Percentiles rank a stretch among this genome's conserved stretches.
These are phyloP conservation scores for Cepaea hortensis DNA, from an alignment of 2,888 invertebrate genomes.

Conservation along the genomic window DNA sequence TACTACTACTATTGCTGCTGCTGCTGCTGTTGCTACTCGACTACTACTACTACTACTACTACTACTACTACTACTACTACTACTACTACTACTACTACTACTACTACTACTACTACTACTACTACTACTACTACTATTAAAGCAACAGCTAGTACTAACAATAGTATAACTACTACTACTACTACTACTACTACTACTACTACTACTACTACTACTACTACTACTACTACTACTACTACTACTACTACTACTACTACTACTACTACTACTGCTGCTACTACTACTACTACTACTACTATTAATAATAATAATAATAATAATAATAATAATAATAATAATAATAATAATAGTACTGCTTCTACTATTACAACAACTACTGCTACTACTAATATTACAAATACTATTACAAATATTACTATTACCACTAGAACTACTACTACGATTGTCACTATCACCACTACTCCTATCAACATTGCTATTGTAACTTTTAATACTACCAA, in stretches of 20 bases:
- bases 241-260: background rate
- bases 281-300: background rate
- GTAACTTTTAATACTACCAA: too few species aligned
- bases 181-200: conserved; percentile 32
- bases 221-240: conserved; percentile 3
- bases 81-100: conserved; percentile 29
- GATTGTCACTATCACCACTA: too few species aligned
- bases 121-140: conserved; percentile 30
- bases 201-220: conserved; percentile 36
- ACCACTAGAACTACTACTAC: too few species aligned
- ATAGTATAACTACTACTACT: conserved; percentile 42
- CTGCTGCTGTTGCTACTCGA: background rate
- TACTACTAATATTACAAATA: too few species aligned
- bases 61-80: background rate
- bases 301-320: background rate
- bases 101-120: conserved; percentile 31
- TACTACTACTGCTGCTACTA: background rate
- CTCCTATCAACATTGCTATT: too few species aligned
- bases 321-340: too few species aligned
- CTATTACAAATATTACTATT: too few species aligned
- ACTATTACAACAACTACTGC: too few species aligned
- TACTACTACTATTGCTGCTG: too few species aligned
- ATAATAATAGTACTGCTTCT: too few species aligned
- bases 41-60: conserved; percentile 29
- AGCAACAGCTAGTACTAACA: conserved; percentile 38